A percentile compares a stretch with the other conserved stretches of the same genome.
These are phyloP conservation scores for Bombus impatiens DNA, from an alignment of 1,140 invertebrate genomes.

Conservation along the genomic window DNA sequence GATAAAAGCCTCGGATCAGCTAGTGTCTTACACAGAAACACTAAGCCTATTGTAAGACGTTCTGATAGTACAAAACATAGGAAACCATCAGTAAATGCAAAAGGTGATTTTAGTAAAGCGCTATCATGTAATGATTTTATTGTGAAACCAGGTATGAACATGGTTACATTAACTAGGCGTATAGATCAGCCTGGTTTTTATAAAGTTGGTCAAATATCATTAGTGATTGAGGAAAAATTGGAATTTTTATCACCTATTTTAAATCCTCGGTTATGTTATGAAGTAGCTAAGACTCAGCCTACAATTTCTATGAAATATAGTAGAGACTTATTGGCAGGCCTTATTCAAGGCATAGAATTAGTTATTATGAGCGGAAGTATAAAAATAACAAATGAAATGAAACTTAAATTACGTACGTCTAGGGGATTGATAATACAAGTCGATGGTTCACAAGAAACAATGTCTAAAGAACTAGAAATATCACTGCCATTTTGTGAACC, in stretches of 20 bases:
- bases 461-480: slow-evolving; percentile 85
- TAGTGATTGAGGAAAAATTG: slow-evolving; percentile 83
- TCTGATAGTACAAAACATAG: slow-evolving; percentile 85
- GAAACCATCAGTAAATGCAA: slow-evolving; percentile 82
- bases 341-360: slow-evolving; percentile 87
- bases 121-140: slow-evolving; percentile 83
- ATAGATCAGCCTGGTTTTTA: slow-evolving; percentile 84
- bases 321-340: slow-evolving; percentile 86
- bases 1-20: slow-evolving; percentile 89
- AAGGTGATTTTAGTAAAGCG: slow-evolving; percentile 85
- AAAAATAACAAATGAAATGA: slow-evolving; percentile 81
- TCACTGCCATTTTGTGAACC: slow-evolving; percentile 86
- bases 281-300: slow-evolving; percentile 84
- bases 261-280: slow-evolving; percentile 81
- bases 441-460: slow-evolving; percentile 71
- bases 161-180: slow-evolving; percentile 85
- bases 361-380: slow-evolving; percentile 88
- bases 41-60: slow-evolving; percentile 83
- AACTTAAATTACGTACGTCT: slow-evolving; percentile 84
- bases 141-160: slow-evolving; percentile 89
- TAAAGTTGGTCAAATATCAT: slow-evolving; percentile 84
- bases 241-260: slow-evolving; percentile 81
- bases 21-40: slow-evolving; percentile 84
- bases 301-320: slow-evolving; percentile 81
- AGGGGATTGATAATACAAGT: slow-evolving; percentile 83